Conservation (phyloP, 2,797 vertebrate genomes). For the Ptychobarbus kaznakovi region DNA sequence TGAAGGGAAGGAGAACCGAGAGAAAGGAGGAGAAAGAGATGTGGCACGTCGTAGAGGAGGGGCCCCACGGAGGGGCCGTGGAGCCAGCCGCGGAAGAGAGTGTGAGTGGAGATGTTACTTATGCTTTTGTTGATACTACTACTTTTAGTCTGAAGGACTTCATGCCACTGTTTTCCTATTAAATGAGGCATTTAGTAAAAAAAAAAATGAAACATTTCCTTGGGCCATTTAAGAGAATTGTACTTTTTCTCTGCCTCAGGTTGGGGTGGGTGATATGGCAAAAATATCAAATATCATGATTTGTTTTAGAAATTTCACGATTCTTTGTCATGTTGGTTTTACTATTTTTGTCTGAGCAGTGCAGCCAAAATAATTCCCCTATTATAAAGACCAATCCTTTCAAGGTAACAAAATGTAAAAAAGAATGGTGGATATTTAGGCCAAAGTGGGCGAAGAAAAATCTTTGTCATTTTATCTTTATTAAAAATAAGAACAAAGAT, state of each 20-base stretch:
- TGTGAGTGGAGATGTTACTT: conserved; percentile 79
- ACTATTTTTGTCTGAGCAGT: too few species aligned
- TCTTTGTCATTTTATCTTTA: too few species aligned
- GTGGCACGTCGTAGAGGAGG: conserved; percentile 90
- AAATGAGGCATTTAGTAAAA: neutral
- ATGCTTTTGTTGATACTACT: neutral
- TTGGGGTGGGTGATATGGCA: too few species aligned
- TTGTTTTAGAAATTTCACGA: too few species aligned
- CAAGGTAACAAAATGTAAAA: too few species aligned
- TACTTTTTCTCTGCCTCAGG: neutral
- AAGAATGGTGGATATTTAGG: too few species aligned
- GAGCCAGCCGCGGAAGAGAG: conserved; percentile 93
- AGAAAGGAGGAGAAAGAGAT: conserved; percentile 89
- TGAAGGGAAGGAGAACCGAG: conserved; percentile 94
- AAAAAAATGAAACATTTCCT: neutral
- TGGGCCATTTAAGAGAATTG: neutral
- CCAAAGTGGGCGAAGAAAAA: too few species aligned
- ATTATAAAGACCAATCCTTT: too few species aligned
- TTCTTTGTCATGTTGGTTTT: too few species aligned
- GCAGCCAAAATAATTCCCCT: too few species aligned
- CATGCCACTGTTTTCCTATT: neutral
- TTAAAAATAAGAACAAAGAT: too few species aligned
- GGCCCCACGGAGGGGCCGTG: conserved; percentile 86
- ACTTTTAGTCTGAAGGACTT: neutral
- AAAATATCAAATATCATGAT: too few species aligned